Evolutionary conservation across 2,113 vertebrate species (phyloP).

Genomic region (Acanthochromis polyacanthus): DNA sequence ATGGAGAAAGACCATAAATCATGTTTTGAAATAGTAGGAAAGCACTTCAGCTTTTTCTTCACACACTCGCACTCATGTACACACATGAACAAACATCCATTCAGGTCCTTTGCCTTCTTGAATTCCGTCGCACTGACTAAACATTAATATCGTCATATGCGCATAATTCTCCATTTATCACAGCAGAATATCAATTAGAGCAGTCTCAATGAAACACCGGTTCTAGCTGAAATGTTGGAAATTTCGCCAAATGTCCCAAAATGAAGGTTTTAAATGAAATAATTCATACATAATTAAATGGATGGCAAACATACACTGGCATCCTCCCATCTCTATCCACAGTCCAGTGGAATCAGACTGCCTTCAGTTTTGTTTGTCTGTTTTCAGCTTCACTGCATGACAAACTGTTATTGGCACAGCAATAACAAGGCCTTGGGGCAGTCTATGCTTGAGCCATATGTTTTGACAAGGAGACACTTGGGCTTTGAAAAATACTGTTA

Average conservation of each 20-base stretch:
- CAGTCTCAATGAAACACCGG: slow-evolving; percentile 13
- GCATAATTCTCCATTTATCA: slow-evolving; percentile 28
- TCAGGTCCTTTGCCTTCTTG: slow-evolving; percentile 29
- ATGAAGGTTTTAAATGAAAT: slow-evolving; percentile 39
- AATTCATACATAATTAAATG: slow-evolving; percentile 48
- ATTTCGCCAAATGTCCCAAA: slow-evolving; percentile 35
- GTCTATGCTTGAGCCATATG: slow-evolving; percentile 82
- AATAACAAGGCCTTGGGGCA: slow-evolving; percentile 81
- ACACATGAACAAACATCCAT: slow-evolving; percentile 24
- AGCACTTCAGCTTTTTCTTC: slow-evolving; percentile 56
- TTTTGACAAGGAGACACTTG: slow-evolving; percentile 82
- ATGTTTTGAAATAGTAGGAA: slow-evolving; percentile 63
- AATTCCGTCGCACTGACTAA: slow-evolving; percentile 41
- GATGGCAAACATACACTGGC: slow-evolving; percentile 52
- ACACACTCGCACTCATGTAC: slow-evolving; percentile 11
- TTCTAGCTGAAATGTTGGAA: slow-evolving; percentile 24
- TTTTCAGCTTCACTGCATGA: slow-evolving; percentile 81
- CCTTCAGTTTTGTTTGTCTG: slow-evolving; percentile 82
- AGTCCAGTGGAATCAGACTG: slow-evolving; percentile 75
- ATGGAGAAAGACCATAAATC: slow-evolving; percentile 79
- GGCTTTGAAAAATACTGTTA: slow-evolving; percentile 75
- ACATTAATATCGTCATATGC: slow-evolving; percentile 32
- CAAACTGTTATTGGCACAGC: slow-evolving; percentile 86
- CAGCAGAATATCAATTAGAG: slow-evolving; percentile 5
- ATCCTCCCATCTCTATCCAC: slow-evolving; percentile 63